phyloP scores from a whole-genome alignment of 1,140 invertebrate genomes.

The Sycobia sp. region DNA sequence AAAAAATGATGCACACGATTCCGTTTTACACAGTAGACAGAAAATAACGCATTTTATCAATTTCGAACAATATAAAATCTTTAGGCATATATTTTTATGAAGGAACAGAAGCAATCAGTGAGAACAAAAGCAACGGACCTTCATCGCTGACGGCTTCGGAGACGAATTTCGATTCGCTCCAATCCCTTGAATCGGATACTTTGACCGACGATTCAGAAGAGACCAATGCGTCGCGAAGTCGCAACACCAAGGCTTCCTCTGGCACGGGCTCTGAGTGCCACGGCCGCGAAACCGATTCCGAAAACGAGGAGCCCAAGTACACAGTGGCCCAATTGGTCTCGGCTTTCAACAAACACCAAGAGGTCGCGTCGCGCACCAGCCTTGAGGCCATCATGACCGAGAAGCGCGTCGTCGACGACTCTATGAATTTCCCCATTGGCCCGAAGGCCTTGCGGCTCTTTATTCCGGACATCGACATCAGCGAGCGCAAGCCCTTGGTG shows the following conservation, averaged over 20 bases:
- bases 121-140: not conserved
- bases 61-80: too few relatives aligned
- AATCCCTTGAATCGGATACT: constrained; percentile 58
- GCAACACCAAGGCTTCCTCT: constrained; percentile 3
- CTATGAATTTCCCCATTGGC: constrained; percentile 58
- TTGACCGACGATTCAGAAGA: constrained; percentile 58
- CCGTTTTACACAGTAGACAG: too few relatives aligned
- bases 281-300: constrained; percentile 50
- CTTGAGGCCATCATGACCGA: constrained; percentile 61
- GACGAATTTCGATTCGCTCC: constrained; percentile 55
- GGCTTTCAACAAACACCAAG: constrained; percentile 64
- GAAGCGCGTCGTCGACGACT: constrained; percentile 54
- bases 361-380: constrained; percentile 61
- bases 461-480: constrained; percentile 64
- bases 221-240: constrained; percentile 18
- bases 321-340: constrained; percentile 63
- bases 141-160: constrained; percentile 43
- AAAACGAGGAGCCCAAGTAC: constrained; percentile 62
- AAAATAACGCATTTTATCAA: too few relatives aligned
- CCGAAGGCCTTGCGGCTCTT: constrained; percentile 62
- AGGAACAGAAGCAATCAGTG: not conserved
- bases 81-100: too few relatives aligned
- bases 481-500: constrained; percentile 54
- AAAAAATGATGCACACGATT: not conserved
- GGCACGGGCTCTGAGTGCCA: constrained; percentile 28